Base-by-base conservation (phyloP, 2,888 invertebrate species). In the Sinohyriopsis cumingii region DNA sequence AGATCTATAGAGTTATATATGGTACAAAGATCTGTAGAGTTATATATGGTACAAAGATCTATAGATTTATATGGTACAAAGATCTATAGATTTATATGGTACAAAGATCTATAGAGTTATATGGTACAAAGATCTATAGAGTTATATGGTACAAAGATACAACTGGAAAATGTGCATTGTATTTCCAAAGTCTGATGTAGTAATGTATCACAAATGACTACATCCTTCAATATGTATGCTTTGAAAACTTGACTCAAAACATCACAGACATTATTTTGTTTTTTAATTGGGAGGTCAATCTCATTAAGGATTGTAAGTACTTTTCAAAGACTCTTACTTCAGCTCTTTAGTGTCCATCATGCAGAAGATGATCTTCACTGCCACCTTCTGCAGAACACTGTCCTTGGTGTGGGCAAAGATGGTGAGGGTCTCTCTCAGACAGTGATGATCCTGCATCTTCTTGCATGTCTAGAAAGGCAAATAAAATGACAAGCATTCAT, bases 301-400 rank as follows among this genome's bases (percentile, higher is more conserved):
- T 45, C n/a, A n/a, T n/a, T 5, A 45, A 33, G 12, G 45, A 45
- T 45, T 45, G 15, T 45, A 45, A 45, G 12, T 15, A 45, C 45
- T 15, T 25, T 28, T n/a, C 54, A 22, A 9, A 18, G 28, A 2
- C 15, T 68, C 83, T 75, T 67, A 87, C 88, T 82, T 87, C 33
- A 85, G 77, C 63, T 84, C 79, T 28, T 72, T 77, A 5, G 72
- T 73, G 61, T 87, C 87, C 73, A 86, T 73, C 74, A 80, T 84
- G 72, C 82, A 87, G 80, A 81, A 84, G 61, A 88, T 84, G 68
- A 88, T 81, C 74, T 87, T 88, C 55, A 83, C 80, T 15, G 87
- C 83, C 33, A 88, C 87, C 63, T 86, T 88, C 84, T 88, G 88
- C 55, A 88, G 75, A 45, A 86, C 75, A 7, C 85, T 75, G 67